Percentiles rank a stretch among this genome's conserved stretches.
These are phyloP conservation scores for Nesidiocoris tenuis DNA, from an alignment of 2,888 invertebrate genomes.

Conservation along the genomic window DNA sequence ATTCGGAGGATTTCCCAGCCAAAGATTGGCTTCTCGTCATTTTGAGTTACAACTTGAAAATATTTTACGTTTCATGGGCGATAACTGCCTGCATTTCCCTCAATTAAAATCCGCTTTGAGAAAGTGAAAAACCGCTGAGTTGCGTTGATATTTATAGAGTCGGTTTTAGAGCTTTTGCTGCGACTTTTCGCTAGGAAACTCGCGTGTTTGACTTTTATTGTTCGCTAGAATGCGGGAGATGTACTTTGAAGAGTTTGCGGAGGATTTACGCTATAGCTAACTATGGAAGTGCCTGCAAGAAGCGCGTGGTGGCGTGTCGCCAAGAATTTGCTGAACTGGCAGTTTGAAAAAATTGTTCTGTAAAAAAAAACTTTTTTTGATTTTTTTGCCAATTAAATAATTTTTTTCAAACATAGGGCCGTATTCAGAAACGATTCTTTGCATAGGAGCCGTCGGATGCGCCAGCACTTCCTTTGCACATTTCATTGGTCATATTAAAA, in stretches of 20 bases:
- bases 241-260: not conserved
- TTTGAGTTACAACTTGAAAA: not conserved
- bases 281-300: too few species aligned
- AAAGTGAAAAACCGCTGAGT: not conserved
- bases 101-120: not conserved
- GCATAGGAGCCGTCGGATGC: too few species aligned
- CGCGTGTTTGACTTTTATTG: not conserved
- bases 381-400: too few species aligned
- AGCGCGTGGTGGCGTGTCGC: too few species aligned
- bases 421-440: too few species aligned
- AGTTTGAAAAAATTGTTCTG: too few species aligned
- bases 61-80: constrained; percentile 3
- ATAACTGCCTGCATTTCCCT: not conserved
- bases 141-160: not conserved
- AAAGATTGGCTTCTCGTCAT: not conserved
- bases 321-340: too few species aligned
- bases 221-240: not conserved
- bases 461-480: too few species aligned
- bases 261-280: too few species aligned
- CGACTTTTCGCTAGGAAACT: not conserved
- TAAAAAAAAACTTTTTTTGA: too few species aligned
- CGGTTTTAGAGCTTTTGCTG: not conserved
- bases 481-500: too few species aligned
- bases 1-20: not conserved
- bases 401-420: too few species aligned